These are phyloP conservation scores for Ellobium chinense DNA, from an alignment of 2,888 invertebrate species.

Conservation along the genomic window DNA sequence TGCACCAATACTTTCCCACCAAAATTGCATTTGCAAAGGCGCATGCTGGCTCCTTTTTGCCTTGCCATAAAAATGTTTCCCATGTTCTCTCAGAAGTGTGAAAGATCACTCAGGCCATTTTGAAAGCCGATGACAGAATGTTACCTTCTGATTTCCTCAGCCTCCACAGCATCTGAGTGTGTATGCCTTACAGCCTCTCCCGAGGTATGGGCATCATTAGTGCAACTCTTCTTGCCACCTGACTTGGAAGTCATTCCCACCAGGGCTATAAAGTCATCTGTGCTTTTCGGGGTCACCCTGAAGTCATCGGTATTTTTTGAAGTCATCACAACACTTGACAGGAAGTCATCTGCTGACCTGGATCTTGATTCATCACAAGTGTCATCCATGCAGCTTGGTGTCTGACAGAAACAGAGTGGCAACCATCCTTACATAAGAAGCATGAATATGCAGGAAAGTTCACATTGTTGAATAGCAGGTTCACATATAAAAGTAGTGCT, in stretches of 20 bases:
- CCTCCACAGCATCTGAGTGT: not conserved
- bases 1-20: no score
- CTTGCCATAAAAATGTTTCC: no score
- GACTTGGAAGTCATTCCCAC: constrained; percentile 31
- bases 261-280: constrained; percentile 36
- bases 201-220: not conserved
- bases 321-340: constrained; percentile 10
- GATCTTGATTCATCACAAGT: not conserved
- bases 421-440: no score
- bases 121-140: not conserved
- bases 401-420: not conserved
- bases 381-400: not conserved
- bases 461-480: no score
- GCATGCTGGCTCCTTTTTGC: no score
- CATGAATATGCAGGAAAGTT: no score
- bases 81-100: no score
- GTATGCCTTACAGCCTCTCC: not conserved
- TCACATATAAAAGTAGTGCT: no score
- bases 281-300: constrained; percentile 18
- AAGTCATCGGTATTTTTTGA: constrained; percentile 10
- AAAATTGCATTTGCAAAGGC: no score
- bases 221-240: not conserved
- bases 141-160: constrained; percentile 10
- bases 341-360: not conserved
- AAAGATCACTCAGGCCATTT: no score